These are phyloP conservation scores for Mesorhabditis spiculigera DNA, from an alignment of 2,888 invertebrate genomes.

Conservation along the genomic window DNA sequence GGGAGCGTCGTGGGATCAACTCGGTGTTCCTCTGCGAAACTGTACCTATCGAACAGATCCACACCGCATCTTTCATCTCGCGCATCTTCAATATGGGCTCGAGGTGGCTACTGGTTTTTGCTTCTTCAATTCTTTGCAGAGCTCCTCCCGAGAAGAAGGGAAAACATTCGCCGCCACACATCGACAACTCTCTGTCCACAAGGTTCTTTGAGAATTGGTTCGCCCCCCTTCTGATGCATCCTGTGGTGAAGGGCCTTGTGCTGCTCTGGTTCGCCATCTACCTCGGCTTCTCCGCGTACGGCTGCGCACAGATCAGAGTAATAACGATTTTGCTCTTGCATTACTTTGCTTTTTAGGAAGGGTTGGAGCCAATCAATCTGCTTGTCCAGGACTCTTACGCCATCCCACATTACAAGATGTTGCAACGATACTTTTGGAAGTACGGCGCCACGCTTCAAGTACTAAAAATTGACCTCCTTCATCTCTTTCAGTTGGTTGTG, in stretches of 20 bases:
- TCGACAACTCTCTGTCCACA: constrained; percentile 35
- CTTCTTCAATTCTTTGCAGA: constrained; percentile 7
- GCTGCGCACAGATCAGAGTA: constrained; percentile 49
- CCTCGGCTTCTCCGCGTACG: constrained; percentile 51
- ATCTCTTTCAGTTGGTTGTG: constrained; percentile 43
- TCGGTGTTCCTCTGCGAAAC: constrained; percentile 37
- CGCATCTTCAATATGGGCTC: constrained; percentile 39
- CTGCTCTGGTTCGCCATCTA: constrained; percentile 56
- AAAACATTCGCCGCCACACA: constrained; percentile 14
- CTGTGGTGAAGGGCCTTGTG: constrained; percentile 44
- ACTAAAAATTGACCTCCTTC: background rate
- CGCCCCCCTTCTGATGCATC: constrained; percentile 57
- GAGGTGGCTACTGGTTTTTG: constrained; percentile 7
- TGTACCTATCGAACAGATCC: constrained; percentile 26
- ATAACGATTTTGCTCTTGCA: background rate
- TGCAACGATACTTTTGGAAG: constrained; percentile 56
- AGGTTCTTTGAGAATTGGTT: constrained; percentile 53
- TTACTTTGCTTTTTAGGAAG: constrained; percentile 23
- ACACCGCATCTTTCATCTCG: constrained; percentile 11
- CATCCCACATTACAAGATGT: constrained; percentile 51
- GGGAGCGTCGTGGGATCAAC: constrained; percentile 48
- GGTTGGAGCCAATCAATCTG: constrained; percentile 54
- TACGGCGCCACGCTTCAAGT: constrained; percentile 55
- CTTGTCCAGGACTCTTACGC: constrained; percentile 56
- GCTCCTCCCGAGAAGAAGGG: constrained; percentile 20